Conservation (phyloP, 1,140 invertebrate genomes). For the Onthophagus taurus region DNA sequence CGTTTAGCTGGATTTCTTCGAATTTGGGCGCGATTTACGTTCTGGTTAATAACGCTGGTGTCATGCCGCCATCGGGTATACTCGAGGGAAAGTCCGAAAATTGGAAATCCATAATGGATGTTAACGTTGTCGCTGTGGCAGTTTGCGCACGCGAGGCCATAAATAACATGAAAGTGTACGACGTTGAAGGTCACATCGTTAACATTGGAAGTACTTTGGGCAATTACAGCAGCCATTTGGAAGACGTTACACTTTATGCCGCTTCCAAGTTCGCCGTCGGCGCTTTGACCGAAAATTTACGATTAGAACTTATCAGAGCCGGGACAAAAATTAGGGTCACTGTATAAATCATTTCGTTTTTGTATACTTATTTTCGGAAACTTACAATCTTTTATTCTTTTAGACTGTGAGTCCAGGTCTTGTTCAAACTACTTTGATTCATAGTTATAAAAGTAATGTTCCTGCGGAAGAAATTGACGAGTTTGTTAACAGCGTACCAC, state of each 20-base stretch:
- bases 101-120: slow-evolving; percentile 37
- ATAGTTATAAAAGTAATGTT: too few species aligned
- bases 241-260: slow-evolving; percentile 43
- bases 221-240: slow-evolving; percentile 31
- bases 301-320: slow-evolving; percentile 39
- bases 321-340: slow-evolving; percentile 42
- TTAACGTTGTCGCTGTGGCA: slow-evolving; percentile 46
- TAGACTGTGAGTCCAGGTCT: too few species aligned
- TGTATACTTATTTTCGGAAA: too few species aligned
- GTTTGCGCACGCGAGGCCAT: slow-evolving; percentile 48
- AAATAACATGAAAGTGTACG: slow-evolving; percentile 42
- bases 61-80: slow-evolving; percentile 34
- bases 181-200: slow-evolving; percentile 30
- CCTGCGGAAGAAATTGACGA: too few species aligned
- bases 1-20: slow-evolving; percentile 50
- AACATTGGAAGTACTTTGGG: slow-evolving; percentile 44
- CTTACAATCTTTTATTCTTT: too few species aligned
- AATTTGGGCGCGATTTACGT: too few species aligned
- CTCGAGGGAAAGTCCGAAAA: slow-evolving; percentile 20
- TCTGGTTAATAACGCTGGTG: too few species aligned
- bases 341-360: too few species aligned
- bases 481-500: too few species aligned
- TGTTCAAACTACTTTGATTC: too few species aligned
- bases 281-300: slow-evolving; percentile 48
- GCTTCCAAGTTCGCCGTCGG: slow-evolving; percentile 50